Evolutionary conservation across 30 jellyfish, hydroid and myxozoan species (phyloP).

Genomic region (Cassiopea xamachana): DNA sequence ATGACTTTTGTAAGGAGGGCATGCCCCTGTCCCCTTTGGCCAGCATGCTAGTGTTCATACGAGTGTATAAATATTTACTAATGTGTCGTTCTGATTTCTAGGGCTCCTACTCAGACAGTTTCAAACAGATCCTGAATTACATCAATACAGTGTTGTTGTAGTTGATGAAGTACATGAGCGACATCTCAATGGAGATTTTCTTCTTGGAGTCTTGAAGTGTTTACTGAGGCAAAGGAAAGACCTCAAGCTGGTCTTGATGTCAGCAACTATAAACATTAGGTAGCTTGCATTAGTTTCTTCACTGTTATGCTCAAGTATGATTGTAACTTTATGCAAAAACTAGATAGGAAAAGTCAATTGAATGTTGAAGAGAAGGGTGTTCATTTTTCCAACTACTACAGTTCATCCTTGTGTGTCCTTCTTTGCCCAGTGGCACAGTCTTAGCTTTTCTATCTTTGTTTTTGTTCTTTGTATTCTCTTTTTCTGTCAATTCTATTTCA

Average conservation of each 20-base stretch:
- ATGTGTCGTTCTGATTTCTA: neutral
- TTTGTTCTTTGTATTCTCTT: neutral
- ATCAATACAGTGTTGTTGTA: slow-evolving; percentile 89
- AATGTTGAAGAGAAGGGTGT: too few relatives aligned
- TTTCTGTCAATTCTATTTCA: neutral
- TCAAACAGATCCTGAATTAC: slow-evolving; percentile 90
- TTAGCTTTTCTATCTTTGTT: neutral
- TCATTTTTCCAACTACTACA: too few relatives aligned
- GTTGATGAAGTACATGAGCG: slow-evolving; percentile 99
- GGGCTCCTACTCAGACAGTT: slow-evolving; percentile 97
- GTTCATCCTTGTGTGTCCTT: too few relatives aligned
- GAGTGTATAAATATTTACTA: neutral
- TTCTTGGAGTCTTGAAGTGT: slow-evolving; percentile 93
- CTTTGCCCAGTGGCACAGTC: neutral
- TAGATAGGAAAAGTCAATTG: too few relatives aligned
- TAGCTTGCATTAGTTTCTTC: neutral
- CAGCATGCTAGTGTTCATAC: too few relatives aligned
- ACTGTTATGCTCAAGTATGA: too few relatives aligned
- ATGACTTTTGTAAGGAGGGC: too few relatives aligned
- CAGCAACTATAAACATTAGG: slow-evolving; percentile 99
- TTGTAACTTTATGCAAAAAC: too few relatives aligned
- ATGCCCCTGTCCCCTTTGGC: too few relatives aligned
- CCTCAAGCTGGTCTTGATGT: slow-evolving; percentile 93
- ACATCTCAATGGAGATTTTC: slow-evolving; percentile 96
- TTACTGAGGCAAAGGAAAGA: slow-evolving; percentile 87